These are phyloP conservation scores for Anguilla pacifica DNA, from an alignment of 2,797 vertebrate species.

Conservation along the genomic window DNA sequence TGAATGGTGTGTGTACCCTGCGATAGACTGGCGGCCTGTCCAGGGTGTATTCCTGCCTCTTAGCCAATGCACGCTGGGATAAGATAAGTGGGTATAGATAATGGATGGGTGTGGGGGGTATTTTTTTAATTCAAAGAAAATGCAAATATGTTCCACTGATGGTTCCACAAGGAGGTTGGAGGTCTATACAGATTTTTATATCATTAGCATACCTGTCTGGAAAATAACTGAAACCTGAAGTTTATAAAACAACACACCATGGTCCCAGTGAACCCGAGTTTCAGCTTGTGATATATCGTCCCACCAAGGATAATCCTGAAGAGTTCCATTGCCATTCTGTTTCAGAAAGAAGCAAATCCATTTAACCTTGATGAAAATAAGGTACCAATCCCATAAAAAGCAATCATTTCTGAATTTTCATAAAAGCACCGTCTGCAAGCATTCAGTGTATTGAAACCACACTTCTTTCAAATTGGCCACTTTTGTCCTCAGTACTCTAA, in stretches of 20 bases:
- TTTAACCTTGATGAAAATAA: constrained; percentile 12
- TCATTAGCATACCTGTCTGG: background rate
- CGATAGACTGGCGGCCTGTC: no score
- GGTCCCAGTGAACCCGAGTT: background rate
- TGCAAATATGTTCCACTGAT: background rate
- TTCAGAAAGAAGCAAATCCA: constrained; percentile 8
- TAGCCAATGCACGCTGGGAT: no score
- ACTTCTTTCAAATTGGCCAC: background rate
- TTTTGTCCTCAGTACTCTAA: constrained; percentile 2
- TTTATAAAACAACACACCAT: background rate
- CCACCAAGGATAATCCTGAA: background rate
- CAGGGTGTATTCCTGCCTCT: no score
- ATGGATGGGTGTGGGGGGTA: no score
- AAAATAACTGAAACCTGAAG: background rate
- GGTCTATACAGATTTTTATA: background rate
- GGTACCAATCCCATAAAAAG: no score
- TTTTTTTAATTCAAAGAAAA: background rate
- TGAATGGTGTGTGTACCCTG: no score
- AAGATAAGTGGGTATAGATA: no score
- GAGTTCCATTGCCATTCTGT: background rate
- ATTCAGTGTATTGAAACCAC: constrained; percentile 1
- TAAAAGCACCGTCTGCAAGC: background rate
- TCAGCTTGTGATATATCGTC: background rate
- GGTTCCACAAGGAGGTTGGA: background rate
- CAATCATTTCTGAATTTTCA: no score